phyloP scores from a whole-genome alignment of 2,888 invertebrate genomes.

The Patella pellucida region DNA sequence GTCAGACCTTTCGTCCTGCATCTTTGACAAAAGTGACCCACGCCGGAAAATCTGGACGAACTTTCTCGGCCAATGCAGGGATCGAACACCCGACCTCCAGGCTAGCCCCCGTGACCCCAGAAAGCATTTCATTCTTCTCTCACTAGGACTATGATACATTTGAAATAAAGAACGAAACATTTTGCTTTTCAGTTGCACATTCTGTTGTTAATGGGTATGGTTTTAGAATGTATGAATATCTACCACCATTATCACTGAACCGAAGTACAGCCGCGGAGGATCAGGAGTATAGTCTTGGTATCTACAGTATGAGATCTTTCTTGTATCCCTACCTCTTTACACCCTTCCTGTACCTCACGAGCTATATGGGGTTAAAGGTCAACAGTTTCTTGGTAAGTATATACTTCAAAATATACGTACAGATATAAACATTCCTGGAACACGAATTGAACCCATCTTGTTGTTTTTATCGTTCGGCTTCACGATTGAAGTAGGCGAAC shows the following conservation, averaged over 20 bases:
- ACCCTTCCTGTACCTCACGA: neutral
- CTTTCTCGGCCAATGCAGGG: no score
- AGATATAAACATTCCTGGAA: no score
- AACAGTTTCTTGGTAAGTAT: conserved; percentile 4
- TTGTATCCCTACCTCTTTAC: conserved; percentile 50
- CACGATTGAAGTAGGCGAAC: no score
- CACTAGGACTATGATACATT: neutral
- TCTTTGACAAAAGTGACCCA: no score
- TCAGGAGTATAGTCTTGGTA: conserved; percentile 49
- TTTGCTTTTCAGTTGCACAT: conserved; percentile 55
- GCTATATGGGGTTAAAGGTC: neutral
- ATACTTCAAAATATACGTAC: neutral
- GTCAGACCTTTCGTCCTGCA: no score
- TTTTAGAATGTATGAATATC: conserved; percentile 61
- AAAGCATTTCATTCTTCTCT: no score
- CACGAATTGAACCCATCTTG: no score
- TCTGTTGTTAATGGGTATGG: conserved; percentile 61
- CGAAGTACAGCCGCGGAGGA: neutral
- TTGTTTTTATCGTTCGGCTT: no score
- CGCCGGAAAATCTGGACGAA: no score
- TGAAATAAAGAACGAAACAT: neutral
- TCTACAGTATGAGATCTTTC: conserved; percentile 60
- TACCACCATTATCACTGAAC: conserved; percentile 36
- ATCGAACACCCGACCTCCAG: no score
- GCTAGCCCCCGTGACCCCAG: no score